phyloP scores from a whole-genome alignment of 1,140 invertebrate species.

The Brachionus rotundiformis region DNA sequence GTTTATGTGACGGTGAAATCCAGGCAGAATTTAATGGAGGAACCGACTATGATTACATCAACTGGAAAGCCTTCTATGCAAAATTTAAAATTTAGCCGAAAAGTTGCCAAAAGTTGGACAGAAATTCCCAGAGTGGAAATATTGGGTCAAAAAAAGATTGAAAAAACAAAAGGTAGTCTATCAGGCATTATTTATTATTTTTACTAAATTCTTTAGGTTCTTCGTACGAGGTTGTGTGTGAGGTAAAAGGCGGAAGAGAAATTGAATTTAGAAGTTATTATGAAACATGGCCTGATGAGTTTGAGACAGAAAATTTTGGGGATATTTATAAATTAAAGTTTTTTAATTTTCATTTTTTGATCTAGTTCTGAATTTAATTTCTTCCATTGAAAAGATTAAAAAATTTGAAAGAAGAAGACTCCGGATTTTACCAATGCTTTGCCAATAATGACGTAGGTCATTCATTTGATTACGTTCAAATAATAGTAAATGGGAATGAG shows the following conservation, averaged over 20 bases:
- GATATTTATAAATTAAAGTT: constrained; percentile 18
- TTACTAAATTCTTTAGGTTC: too few species aligned
- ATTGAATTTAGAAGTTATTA: constrained; percentile 35
- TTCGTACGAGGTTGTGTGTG: constrained; percentile 17
- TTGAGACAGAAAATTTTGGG: constrained; percentile 14
- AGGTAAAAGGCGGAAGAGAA: background rate
- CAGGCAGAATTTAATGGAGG: background rate
- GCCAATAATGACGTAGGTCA: background rate
- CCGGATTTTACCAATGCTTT: constrained; percentile 17
- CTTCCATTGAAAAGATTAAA: background rate
- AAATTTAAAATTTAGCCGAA: background rate
- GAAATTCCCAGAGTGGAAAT: constrained; percentile 34
- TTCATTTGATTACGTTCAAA: constrained; percentile 15
- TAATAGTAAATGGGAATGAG: background rate
- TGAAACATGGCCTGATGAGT: background rate
- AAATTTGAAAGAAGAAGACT: constrained; percentile 16
- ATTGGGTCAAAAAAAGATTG: background rate
- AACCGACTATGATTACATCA: background rate
- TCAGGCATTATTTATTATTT: background rate
- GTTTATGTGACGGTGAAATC: constrained; percentile 3
- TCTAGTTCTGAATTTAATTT: background rate
- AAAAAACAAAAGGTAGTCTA: background rate
- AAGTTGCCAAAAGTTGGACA: background rate
- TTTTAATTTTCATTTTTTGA: background rate
- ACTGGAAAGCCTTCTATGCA: background rate